Evolutionary conservation across 2,797 vertebrate genomes (phyloP), one percentile per base, ranked within the genome.

Genomic region (Threskiornis aethiopicus): DNA sequence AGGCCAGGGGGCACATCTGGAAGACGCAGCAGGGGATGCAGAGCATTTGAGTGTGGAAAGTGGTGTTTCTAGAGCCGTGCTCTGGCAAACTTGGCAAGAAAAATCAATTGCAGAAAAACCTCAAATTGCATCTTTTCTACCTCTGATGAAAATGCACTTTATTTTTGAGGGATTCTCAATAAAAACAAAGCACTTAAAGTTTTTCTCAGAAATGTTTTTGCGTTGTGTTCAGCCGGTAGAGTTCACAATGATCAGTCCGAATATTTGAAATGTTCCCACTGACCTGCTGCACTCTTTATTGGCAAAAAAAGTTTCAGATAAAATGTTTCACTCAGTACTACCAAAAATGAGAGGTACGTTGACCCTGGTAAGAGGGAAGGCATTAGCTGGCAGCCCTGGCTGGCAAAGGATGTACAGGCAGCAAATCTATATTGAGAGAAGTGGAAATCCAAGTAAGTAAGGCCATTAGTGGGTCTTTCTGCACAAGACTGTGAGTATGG

Each of bases 181-280:
- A 65, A 75, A 91, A 91, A 31, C 10, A 10, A 31, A 51, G 35
- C 35, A 69, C 22, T 90, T 86, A 15, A 0, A 1, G 11, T 61
- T 90, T 93, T 95, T 78, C 57, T 93, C 57, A 65, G 85, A 91
- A 94, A 78, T 71, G 22, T 42, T 75, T 86, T 84, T 47, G 26
- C 13, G 22, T 62, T 90, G 8, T 58, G 4, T 65, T 93, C 29
- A 3, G 70, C 58, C 0, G 0, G 41, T 54, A 51, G 31, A 65
- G 37, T 61, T 94, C 80, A 86, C 57, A 51, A 10, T 26, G 61
- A 85, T 78, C 69, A 72, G 5, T 33, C 35, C 65, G 83, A 71
- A 61, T 44, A 21, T 67, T 37, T 64, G 73, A 84, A 78, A 82
- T 76, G 49, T 78, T 95, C 65, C 49, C 78, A 57, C 35, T 89